A percentile compares a stretch with the other conserved stretches of the same genome.
phyloP scores from a whole-genome alignment of 2,888 invertebrate species.

The Seira musarum region DNA sequence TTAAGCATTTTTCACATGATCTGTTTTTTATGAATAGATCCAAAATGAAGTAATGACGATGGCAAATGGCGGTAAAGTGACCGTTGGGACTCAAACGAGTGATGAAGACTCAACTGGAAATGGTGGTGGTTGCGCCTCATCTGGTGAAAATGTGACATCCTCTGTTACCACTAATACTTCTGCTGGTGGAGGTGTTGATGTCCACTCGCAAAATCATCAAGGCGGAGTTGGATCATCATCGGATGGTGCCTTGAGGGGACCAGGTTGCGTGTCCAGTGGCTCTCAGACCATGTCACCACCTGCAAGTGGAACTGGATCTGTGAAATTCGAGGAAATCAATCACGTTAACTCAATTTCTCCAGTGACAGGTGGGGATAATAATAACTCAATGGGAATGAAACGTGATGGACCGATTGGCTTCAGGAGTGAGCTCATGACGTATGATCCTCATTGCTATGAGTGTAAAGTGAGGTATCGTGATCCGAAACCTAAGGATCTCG shows the following conservation, averaged over 20 bases:
- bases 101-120: slow-evolving; percentile 80
- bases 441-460: slow-evolving; percentile 92
- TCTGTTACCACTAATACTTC: not conserved
- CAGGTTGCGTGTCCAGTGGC: slow-evolving; percentile 37
- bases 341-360: slow-evolving; percentile 21
- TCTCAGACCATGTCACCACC: slow-evolving; percentile 52
- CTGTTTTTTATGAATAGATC: too few species aligned
- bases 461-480: slow-evolving; percentile 94
- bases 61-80: slow-evolving; percentile 76
- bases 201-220: not conserved
- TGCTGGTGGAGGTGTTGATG: slow-evolving; percentile 10
- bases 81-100: slow-evolving; percentile 90
- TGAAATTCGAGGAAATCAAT: slow-evolving; percentile 14
- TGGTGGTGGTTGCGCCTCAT: slow-evolving; percentile 3
- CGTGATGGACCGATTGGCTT: slow-evolving; percentile 73
- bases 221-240: too few species aligned
- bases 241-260: not conserved
- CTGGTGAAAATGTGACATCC: not conserved
- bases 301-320: slow-evolving; percentile 30
- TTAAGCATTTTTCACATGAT: not conserved
- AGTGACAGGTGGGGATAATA: slow-evolving; percentile 34
- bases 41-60: slow-evolving; percentile 34
- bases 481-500: slow-evolving; percentile 91
- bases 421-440: slow-evolving; percentile 81
- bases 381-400: slow-evolving; percentile 26